Conservation (phyloP, 2,888 invertebrate species). For the Punctoribates punctum region DNA sequence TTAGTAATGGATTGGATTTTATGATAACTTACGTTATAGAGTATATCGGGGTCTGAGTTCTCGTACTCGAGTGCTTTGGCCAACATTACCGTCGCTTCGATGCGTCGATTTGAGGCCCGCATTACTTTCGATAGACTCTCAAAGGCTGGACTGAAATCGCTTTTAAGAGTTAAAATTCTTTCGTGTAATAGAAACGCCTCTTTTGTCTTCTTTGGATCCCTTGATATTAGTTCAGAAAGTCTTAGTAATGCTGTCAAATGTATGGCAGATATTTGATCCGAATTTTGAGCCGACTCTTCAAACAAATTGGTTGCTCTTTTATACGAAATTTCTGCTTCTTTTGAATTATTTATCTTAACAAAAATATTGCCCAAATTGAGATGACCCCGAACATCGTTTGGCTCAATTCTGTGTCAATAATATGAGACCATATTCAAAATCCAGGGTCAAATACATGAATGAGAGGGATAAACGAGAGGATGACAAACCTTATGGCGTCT, state of each 20-base stretch:
- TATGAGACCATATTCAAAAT: background rate
- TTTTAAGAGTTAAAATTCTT: constrained; percentile 15
- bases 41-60: constrained; percentile 40
- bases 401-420: constrained; percentile 52
- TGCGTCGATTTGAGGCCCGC: constrained; percentile 17
- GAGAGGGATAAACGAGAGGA: background rate
- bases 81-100: constrained; percentile 27
- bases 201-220: constrained; percentile 20
- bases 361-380: constrained; percentile 55
- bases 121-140: constrained; percentile 16
- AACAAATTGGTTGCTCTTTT: constrained; percentile 41
- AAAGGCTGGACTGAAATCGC: constrained; percentile 25
- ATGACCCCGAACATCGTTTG: constrained; percentile 55
- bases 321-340: constrained; percentile 53
- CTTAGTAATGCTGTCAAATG: constrained; percentile 39
- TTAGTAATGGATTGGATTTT: constrained; percentile 19
- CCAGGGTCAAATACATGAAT: background rate
- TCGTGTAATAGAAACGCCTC: constrained; percentile 32
- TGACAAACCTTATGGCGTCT: constrained; percentile 36
- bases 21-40: constrained; percentile 44
- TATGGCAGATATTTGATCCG: constrained; percentile 37
- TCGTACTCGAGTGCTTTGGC: constrained; percentile 33
- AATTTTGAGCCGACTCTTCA: constrained; percentile 22
- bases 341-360: constrained; percentile 51
- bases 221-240: constrained; percentile 31